Percentiles rank a stretch among this genome's conserved stretches.
These are phyloP conservation scores for Hepsetus odoe DNA, from an alignment of 2,113 vertebrate genomes.

Conservation along the genomic window DNA sequence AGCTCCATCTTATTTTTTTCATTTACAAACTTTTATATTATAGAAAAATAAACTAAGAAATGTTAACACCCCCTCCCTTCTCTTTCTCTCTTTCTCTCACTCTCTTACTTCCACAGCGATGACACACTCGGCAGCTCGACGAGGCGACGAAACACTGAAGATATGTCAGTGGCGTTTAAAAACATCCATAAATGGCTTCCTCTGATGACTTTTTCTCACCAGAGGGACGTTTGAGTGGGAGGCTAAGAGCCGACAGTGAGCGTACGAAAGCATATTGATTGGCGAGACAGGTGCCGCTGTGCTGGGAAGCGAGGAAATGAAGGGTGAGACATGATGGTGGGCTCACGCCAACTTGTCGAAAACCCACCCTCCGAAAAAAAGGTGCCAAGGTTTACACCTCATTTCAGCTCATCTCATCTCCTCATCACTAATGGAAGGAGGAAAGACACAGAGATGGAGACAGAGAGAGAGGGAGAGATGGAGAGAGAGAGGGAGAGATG, in stretches of 20 bases:
- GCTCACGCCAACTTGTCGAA: conserved; percentile 52
- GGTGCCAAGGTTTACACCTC: conserved; percentile 63
- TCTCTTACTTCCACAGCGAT: not conserved
- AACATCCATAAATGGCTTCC: not conserved
- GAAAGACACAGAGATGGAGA: not conserved
- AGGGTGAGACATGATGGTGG: conserved; percentile 58
- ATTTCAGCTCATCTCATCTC: conserved; percentile 57
- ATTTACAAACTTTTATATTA: too few species aligned
- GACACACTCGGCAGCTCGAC: conserved; percentile 7
- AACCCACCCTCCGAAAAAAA: conserved; percentile 49
- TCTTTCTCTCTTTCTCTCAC: conserved; percentile 31
- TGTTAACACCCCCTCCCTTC: not conserved
- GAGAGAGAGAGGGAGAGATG: not conserved
- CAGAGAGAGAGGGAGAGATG: not conserved
- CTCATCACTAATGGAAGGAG: conserved; percentile 40
- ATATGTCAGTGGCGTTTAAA: not conserved
- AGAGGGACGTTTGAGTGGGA: conserved; percentile 34
- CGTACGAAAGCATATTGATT: conserved; percentile 28
- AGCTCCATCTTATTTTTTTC: not conserved
- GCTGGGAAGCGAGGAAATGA: not conserved
- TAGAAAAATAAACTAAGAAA: too few species aligned
- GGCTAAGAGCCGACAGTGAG: conserved; percentile 45
- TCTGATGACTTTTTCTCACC: not conserved
- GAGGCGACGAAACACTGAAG: conserved; percentile 10
- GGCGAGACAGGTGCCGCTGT: conserved; percentile 42